Percentiles rank a stretch among this genome's conserved stretches.
Evolutionary conservation across 2,888 invertebrate genomes (phyloP).

Genomic region (Acrobasis suavella): DNA sequence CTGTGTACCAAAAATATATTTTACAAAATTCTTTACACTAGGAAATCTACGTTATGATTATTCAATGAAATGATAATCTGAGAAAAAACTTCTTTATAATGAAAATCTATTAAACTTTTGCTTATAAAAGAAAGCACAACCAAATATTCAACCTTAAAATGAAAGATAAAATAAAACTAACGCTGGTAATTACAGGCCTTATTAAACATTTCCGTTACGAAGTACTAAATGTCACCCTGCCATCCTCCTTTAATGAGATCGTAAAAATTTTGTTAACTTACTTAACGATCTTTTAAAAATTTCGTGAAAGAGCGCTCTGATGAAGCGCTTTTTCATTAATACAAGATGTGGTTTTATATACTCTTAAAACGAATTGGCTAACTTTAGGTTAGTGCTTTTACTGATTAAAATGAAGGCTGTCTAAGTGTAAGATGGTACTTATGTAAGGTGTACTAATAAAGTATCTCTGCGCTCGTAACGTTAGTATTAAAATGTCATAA

Average conservation of each 20-base stretch:
- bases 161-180: background rate
- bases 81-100: too few relatives aligned
- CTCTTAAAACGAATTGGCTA: background rate
- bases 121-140: too few relatives aligned
- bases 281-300: constrained; percentile 26
- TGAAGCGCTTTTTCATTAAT: constrained; percentile 8
- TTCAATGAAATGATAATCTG: too few relatives aligned
- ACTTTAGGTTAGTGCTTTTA: background rate
- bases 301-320: constrained; percentile 16
- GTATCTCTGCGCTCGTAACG: too few relatives aligned
- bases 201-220: background rate
- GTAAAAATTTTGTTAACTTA: constrained; percentile 10
- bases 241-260: constrained; percentile 2
- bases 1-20: too few relatives aligned
- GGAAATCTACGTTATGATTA: too few relatives aligned
- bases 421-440: background rate
- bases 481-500: too few relatives aligned
- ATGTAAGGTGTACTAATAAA: background rate
- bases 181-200: background rate
- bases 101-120: too few relatives aligned
- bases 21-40: too few relatives aligned
- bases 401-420: background rate
- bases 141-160: too few relatives aligned
- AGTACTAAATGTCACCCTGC: background rate
- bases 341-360: background rate